Evolutionary conservation across 2,113 vertebrate species (phyloP).

Genomic region (Trichomycterus rosablanca): DNA sequence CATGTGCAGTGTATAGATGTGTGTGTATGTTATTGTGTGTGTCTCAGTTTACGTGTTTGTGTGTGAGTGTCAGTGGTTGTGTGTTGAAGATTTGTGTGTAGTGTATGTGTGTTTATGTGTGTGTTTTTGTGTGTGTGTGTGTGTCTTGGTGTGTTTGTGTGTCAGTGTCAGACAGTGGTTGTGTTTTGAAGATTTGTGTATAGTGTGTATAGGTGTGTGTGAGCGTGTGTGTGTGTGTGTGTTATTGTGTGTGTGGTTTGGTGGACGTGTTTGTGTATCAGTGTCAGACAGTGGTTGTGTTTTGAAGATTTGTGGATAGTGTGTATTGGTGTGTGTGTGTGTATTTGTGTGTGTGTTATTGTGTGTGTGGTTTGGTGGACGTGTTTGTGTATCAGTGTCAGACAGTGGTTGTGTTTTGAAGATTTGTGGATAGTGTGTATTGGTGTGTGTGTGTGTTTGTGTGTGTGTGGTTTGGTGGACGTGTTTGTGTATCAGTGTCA

Average conservation of each 20-base stretch:
- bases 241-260: background rate
- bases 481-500: background rate
- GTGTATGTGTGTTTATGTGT: too few species aligned
- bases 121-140: too few species aligned
- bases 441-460: background rate
- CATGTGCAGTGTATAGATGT: constrained; percentile 14
- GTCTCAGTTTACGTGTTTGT: constrained; percentile 34
- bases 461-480: constrained; percentile 4
- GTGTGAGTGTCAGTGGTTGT: constrained; percentile 1
- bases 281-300: too few species aligned
- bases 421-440: too few species aligned
- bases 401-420: background rate
- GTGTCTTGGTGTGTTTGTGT: too few species aligned
- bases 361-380: background rate
- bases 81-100: too few species aligned
- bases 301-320: too few species aligned
- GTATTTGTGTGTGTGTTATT: too few species aligned
- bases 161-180: too few species aligned
- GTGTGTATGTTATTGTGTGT: constrained; percentile 7
- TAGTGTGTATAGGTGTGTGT: too few species aligned
- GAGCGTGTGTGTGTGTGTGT: too few species aligned
- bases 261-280: background rate
- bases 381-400: background rate
- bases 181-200: background rate
- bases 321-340: background rate